Evolutionary conservation across 2,888 invertebrate species (phyloP).

Genomic region (Crematogaster levior): DNA sequence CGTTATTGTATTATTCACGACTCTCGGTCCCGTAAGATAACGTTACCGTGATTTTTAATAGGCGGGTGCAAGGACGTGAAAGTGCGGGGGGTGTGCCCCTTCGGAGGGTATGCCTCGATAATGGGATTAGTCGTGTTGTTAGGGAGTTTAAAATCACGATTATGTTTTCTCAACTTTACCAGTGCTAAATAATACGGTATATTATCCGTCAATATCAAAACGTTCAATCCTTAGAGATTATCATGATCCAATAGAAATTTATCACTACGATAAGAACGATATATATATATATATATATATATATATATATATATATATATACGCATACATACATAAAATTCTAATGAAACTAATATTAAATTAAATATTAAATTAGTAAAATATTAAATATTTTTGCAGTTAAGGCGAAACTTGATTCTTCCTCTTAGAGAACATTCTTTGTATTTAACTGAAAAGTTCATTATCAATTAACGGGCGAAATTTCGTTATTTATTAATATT

Average conservation of each 20-base stretch:
- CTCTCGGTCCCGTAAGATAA: conserved; percentile 76
- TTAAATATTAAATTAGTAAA: neutral
- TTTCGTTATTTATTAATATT: neutral
- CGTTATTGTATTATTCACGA: conserved; percentile 80
- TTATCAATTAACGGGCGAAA: neutral
- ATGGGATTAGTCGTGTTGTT: conserved; percentile 80
- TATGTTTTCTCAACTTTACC: conserved; percentile 56
- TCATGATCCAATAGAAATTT: neutral
- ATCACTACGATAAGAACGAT: neutral
- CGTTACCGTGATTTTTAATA: conserved; percentile 83
- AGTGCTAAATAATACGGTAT: conserved; percentile 28
- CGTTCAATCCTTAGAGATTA: neutral
- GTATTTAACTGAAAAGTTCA: neutral
- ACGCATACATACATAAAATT: neutral
- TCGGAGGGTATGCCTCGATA: conserved; percentile 62
- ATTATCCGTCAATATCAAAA: conserved; percentile 34
- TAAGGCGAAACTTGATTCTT: neutral
- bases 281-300: no score
- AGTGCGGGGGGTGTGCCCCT: conserved; percentile 61
- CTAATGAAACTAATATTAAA: conserved; percentile 22
- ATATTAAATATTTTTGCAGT: neutral
- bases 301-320: no score
- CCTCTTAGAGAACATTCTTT: neutral
- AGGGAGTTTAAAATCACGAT: conserved; percentile 71
- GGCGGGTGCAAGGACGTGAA: conserved; percentile 57